Conservation (phyloP, 2,113 vertebrate species). For the Brachyhypopomus gauderio region DNA sequence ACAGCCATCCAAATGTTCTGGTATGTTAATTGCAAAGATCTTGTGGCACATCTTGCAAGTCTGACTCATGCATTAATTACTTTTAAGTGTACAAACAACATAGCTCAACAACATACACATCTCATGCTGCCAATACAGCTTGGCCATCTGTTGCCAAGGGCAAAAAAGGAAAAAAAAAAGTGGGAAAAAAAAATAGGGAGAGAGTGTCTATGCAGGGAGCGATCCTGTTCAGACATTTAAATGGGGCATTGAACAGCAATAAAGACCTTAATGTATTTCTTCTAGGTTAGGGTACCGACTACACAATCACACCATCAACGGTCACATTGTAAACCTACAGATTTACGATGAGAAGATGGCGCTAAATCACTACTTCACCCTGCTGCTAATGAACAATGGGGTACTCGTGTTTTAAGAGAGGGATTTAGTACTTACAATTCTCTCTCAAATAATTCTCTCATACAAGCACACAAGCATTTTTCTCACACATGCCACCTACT, state of each 20-base stretch:
- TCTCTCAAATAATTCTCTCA: conserved; percentile 17
- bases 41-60: conserved; percentile 60
- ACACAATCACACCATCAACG: conserved; percentile 47
- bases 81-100: conserved; percentile 49
- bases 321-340: conserved; percentile 50
- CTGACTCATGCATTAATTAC: conserved; percentile 71
- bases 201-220: conserved; percentile 35
- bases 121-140: conserved; percentile 66
- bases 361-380: conserved; percentile 7
- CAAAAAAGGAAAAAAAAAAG: neutral
- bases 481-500: conserved; percentile 58
- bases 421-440: neutral
- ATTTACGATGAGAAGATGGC: conserved; percentile 42
- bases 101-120: conserved; percentile 59
- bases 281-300: conserved; percentile 37
- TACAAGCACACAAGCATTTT: conserved; percentile 44
- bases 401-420: conserved; percentile 22
- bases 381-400: conserved; percentile 13
- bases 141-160: conserved; percentile 33
- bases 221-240: conserved; percentile 56
- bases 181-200: too few relatives aligned
- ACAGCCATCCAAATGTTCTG: conserved; percentile 25
- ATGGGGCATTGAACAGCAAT: conserved; percentile 60
- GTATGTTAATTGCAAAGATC: conserved; percentile 37
- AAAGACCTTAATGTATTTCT: conserved; percentile 55